These are phyloP conservation scores for Cherax destructor DNA, from an alignment of 1,140 invertebrate genomes.

Conservation along the genomic window DNA sequence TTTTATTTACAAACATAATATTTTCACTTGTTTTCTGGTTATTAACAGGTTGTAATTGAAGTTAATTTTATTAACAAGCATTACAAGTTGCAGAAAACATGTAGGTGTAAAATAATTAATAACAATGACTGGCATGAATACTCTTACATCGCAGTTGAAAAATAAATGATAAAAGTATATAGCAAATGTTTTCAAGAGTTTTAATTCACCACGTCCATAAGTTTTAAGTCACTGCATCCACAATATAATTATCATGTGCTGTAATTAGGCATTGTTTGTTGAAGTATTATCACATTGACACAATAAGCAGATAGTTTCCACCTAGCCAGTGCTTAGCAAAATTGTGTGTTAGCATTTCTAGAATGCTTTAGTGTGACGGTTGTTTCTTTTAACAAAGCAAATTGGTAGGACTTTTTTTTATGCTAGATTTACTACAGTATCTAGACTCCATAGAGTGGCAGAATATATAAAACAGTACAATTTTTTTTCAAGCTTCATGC, in stretches of 20 bases:
- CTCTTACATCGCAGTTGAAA: neutral
- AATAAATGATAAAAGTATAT: neutral
- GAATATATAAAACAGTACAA: neutral
- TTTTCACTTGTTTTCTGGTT: neutral
- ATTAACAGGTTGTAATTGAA: neutral
- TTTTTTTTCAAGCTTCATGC: neutral
- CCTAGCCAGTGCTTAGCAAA: neutral
- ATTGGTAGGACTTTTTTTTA: neutral
- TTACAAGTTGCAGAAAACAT: conserved; percentile 29
- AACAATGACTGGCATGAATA: neutral
- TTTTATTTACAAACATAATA: no score
- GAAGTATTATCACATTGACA: neutral
- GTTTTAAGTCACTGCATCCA: neutral
- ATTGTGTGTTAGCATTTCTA: neutral
- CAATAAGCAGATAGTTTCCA: neutral
- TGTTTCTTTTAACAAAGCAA: neutral
- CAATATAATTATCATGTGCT: neutral
- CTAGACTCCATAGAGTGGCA: neutral
- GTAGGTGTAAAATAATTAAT: neutral
- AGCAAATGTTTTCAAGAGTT: neutral
- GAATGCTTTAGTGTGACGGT: neutral
- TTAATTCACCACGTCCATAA: neutral
- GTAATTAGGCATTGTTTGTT: neutral
- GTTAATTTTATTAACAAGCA: conserved; percentile 40
- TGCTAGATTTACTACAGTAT: conserved; percentile 4